Evolutionary conservation across 1,140 invertebrate species (phyloP).

Genomic region (Drosophila sulfurigaster): DNA sequence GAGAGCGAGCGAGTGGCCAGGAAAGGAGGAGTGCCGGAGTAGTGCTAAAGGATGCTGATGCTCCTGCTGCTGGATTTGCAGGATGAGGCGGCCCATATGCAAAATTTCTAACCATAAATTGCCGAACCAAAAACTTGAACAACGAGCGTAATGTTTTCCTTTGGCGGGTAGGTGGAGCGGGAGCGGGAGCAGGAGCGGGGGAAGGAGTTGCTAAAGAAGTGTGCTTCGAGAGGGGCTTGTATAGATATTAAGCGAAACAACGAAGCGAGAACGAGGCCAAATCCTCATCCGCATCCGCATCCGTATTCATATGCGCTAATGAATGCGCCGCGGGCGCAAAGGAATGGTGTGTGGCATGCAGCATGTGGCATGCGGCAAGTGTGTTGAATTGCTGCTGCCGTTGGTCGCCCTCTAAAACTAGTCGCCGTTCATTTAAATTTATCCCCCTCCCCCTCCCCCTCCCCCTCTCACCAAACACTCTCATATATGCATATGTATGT

Average conservation of each 20-base stretch:
- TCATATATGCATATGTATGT: background rate
- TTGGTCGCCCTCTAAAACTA: slow-evolving; percentile 56
- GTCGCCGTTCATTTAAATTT: slow-evolving; percentile 53
- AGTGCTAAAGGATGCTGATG: background rate
- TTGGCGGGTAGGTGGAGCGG: background rate
- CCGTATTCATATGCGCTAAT: slow-evolving; percentile 63
- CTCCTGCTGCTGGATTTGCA: background rate
- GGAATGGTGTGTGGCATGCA: background rate
- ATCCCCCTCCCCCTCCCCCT: slow-evolving; percentile 4
- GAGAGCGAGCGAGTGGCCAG: background rate
- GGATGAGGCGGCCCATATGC: slow-evolving; percentile 57
- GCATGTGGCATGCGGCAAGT: slow-evolving; percentile 15
- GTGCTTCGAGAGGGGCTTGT: no score
- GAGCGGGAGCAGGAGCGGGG: no score
- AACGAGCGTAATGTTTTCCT: slow-evolving; percentile 32
- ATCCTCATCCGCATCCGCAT: slow-evolving; percentile 31
- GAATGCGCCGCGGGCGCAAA: slow-evolving; percentile 52
- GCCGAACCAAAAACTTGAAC: slow-evolving; percentile 71
- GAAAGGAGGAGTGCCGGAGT: background rate
- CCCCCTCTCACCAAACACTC: background rate
- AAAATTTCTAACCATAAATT: slow-evolving; percentile 80
- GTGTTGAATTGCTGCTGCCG: slow-evolving; percentile 34
- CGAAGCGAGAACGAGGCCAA: slow-evolving; percentile 51
- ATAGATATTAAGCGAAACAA: slow-evolving; percentile 47
- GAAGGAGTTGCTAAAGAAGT: background rate